Conservation (phyloP, 2,113 vertebrate species). For the Bujurquina vittata region DNA sequence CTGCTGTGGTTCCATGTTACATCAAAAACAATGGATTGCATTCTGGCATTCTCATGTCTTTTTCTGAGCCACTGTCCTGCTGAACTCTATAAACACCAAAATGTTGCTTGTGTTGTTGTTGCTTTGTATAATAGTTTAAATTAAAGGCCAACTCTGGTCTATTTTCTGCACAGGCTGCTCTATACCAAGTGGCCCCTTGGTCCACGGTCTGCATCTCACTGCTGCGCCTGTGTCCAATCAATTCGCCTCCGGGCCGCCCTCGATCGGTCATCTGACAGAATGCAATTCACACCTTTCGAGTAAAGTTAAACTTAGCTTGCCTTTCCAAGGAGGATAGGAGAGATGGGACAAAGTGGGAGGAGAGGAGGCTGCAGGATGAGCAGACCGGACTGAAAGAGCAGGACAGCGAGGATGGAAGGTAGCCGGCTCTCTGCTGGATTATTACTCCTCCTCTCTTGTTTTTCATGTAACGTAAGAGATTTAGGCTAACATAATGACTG, state of each 20-base stretch:
- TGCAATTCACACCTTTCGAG: conserved; percentile 46
- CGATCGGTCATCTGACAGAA: conserved; percentile 43
- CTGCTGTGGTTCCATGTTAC: neutral
- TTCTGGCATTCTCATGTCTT: neutral
- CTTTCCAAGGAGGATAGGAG: conserved; percentile 17
- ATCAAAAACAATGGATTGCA: neutral
- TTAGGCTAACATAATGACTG: neutral
- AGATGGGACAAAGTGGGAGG: conserved; percentile 9
- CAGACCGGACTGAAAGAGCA: neutral
- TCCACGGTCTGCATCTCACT: conserved; percentile 38
- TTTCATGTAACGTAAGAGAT: neutral
- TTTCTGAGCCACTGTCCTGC: neutral
- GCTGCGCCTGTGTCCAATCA: conserved; percentile 43
- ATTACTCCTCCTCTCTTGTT: neutral
- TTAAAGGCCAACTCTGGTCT: neutral
- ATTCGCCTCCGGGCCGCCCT: conserved; percentile 58
- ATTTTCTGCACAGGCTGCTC: conserved; percentile 37
- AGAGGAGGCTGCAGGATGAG: neutral
- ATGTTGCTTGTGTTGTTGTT: neutral
- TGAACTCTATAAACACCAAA: neutral
- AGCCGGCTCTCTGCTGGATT: neutral
- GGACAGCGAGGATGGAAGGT: neutral
- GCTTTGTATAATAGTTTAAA: neutral
- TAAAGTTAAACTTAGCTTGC: conserved; percentile 36
- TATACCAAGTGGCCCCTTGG: conserved; percentile 40